Evolutionary conservation across 1,140 invertebrate genomes (phyloP).

Genomic region (Parasteatoda tepidariorum): DNA sequence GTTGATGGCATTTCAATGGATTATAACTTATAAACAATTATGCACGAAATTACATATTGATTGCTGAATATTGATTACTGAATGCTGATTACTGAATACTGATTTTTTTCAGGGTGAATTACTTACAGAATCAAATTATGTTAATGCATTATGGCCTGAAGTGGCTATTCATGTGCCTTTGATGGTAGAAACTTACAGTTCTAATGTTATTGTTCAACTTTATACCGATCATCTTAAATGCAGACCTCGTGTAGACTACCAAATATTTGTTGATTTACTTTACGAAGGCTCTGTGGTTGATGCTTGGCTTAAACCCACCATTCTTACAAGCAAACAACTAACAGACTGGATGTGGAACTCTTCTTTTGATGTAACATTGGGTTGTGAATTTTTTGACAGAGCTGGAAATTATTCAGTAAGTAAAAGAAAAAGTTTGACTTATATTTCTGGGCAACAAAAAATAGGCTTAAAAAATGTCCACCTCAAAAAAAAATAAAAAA

Average conservation of each 20-base stretch:
- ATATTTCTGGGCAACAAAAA: too few species aligned
- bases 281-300: slow-evolving; percentile 24
- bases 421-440: not conserved
- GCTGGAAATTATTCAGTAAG: slow-evolving; percentile 62
- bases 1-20: not conserved
- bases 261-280: slow-evolving; percentile 30
- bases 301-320: slow-evolving; percentile 41
- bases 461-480: too few species aligned
- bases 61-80: not conserved
- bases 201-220: slow-evolving; percentile 57
- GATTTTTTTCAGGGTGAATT: slow-evolving; percentile 44
- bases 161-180: slow-evolving; percentile 62
- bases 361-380: slow-evolving; percentile 47
- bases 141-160: slow-evolving; percentile 58
- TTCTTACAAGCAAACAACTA: slow-evolving; percentile 42
- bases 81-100: not conserved
- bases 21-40: not conserved
- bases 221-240: slow-evolving; percentile 36
- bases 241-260: slow-evolving; percentile 32
- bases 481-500: too few species aligned
- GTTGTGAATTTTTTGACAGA: slow-evolving; percentile 59
- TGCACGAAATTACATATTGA: not conserved
- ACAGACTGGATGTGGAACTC: slow-evolving; percentile 40
- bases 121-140: slow-evolving; percentile 27
- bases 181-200: slow-evolving; percentile 62